Percentiles rank a stretch among this genome's conserved stretches.
Conservation (phyloP, 92 coral and sea anemone genomes). For the Umimayanthus chanpuru region DNA sequence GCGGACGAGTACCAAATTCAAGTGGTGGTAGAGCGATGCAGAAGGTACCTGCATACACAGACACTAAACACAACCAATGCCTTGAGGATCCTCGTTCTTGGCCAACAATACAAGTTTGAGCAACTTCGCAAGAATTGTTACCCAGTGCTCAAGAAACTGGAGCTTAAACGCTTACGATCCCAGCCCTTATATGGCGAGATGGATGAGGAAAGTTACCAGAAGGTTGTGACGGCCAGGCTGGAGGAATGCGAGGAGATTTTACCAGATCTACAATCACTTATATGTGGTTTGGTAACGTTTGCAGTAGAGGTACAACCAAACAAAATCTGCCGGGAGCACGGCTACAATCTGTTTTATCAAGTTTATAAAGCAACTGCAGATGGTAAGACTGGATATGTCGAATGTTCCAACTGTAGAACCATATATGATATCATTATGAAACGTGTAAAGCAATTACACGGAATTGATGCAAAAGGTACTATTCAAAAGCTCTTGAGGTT, state of each 20-base stretch:
- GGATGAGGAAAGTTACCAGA: neutral
- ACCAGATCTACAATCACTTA: neutral
- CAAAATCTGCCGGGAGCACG: neutral
- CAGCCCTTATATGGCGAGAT: slow-evolving; percentile 7
- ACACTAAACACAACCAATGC: neutral
- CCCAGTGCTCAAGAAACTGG: slow-evolving; percentile 13
- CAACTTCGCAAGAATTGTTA: neutral
- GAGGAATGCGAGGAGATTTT: neutral
- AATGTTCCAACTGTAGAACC: neutral
- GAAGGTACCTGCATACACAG: neutral
- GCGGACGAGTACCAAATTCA: slow-evolving; percentile 50
- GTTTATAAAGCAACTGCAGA: too few relatives aligned
- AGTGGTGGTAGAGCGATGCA: slow-evolving; percentile 46
- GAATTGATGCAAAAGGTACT: too few relatives aligned
- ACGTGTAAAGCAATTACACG: too few relatives aligned
- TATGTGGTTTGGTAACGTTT: neutral
- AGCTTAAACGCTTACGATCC: neutral
- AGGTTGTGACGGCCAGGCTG: neutral
- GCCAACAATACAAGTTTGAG: neutral
- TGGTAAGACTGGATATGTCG: neutral
- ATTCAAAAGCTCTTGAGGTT: too few relatives aligned
- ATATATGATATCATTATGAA: too few relatives aligned
- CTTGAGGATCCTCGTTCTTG: slow-evolving; percentile 6
- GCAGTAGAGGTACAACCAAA: neutral
- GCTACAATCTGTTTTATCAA: too few relatives aligned